Evolutionary conservation across 2,888 invertebrate species (phyloP), one percentile per base, ranked within the genome.

Genomic region (Melangyna quadrimaculata): DNA sequence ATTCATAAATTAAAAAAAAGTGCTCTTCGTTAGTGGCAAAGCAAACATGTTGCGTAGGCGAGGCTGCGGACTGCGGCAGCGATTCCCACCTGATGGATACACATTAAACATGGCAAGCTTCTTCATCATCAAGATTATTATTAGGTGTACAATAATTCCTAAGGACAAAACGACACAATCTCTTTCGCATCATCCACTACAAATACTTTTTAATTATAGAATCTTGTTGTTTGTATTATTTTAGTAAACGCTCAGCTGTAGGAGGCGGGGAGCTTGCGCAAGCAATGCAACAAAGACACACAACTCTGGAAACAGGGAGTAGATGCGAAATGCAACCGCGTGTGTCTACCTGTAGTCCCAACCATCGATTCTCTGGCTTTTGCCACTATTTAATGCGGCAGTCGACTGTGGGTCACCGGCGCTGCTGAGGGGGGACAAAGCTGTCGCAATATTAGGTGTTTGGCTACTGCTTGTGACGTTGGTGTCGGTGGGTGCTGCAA

Each of bases 121-220:
- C 86, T 86, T 86, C 73, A 86, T 86, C 86, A 86, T 86, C 86
- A 69, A 81, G 57, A 86, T 86, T 86, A 86, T 86, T 81, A 86
- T 86, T 86, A 86, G 86, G 86, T 81, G 78, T 81, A 81, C 72
- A 86, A 86, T 78, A 86, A 86, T 86, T 78, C 73, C 37, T 81
- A 86, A 86, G 81, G 86, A 86, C 86, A 86, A 70, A 81, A 81
- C 70, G 75, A 75, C 75, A 79, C 71, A 70, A 59, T 43, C 55
- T 86, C 61, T 79, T 59, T 84, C 72, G 75, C 59, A 77, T 80
- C 63, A 79, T 79, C 74, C 69, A 77, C 75, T 67, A 67, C 59
- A 71, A 65, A 32, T 37, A 61, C 17, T 48, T 37, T 72, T 78
- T 86, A 81, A 86, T 70, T 78, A 63, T 86, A 86, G 81, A 77